Conservation (phyloP, 2,797 vertebrate species). For the Enteromius argenteus region DNA sequence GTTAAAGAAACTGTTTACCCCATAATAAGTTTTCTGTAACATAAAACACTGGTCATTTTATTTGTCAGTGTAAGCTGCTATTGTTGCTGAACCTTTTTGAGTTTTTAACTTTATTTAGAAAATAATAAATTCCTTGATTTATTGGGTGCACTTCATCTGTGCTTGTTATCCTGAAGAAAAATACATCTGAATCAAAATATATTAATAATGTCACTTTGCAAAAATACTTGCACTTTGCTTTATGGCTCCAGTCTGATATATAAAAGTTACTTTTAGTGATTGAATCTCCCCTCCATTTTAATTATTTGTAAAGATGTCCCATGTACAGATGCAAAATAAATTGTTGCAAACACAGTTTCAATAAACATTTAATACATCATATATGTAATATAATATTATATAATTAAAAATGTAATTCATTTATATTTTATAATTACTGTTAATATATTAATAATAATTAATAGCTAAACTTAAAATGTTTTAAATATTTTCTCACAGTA, state of each 20-base stretch:
- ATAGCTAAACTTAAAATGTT: neutral
- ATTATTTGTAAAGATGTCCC: neutral
- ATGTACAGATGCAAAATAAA: neutral
- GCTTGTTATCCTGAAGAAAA: neutral
- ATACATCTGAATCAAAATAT: neutral
- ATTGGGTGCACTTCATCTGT: neutral
- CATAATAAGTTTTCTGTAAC: constrained; percentile 2
- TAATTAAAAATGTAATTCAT: neutral
- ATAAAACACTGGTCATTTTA: neutral
- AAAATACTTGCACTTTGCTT: neutral
- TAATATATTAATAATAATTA: neutral
- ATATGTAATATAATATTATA: neutral
- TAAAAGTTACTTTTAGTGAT: too few relatives aligned
- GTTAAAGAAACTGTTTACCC: constrained; percentile 8
- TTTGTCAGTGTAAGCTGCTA: neutral
- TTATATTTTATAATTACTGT: neutral
- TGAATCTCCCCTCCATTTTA: neutral
- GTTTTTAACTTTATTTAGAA: neutral
- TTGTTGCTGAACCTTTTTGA: neutral
- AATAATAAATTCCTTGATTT: neutral
- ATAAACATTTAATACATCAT: neutral
- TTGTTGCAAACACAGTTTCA: neutral
- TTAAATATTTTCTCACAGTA: neutral
- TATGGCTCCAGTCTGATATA: neutral
- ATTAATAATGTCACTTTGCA: neutral